Conservation (phyloP, 2,797 vertebrate species). For the Fistularia tabacaria region DNA sequence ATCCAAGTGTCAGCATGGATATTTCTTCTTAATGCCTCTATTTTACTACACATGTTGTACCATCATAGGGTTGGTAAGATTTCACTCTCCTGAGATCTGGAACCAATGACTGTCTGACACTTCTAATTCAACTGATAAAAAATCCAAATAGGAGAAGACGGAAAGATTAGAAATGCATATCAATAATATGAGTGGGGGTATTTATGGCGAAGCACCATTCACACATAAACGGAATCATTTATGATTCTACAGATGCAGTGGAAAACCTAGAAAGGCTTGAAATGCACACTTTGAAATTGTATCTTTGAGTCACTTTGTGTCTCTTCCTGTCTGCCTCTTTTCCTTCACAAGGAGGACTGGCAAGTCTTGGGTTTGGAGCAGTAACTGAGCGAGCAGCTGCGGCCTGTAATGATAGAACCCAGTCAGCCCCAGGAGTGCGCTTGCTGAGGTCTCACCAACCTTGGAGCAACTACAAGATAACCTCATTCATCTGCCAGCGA, state of each 20-base stretch:
- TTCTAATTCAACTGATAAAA: too few species aligned
- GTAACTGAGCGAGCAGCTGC: conserved; percentile 50
- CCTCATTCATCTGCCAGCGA: conserved; percentile 57
- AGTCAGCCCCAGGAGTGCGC: conserved; percentile 38
- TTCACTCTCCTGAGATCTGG: too few species aligned
- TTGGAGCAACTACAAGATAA: conserved; percentile 54
- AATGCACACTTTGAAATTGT: conserved; percentile 13
- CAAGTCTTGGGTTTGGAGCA: conserved; percentile 36
- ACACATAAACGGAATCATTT: background rate
- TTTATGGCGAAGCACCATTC: background rate
- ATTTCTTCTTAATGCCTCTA: too few species aligned
- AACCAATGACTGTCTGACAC: too few species aligned
- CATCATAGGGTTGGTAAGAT: too few species aligned
- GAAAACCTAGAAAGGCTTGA: conserved; percentile 11
- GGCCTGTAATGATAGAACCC: conserved; percentile 47
- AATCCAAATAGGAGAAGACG: too few species aligned
- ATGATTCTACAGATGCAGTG: background rate
- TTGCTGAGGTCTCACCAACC: conserved; percentile 49
- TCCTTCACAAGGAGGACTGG: conserved; percentile 52
- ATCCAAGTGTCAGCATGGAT: too few species aligned
- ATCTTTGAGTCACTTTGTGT: conserved; percentile 39
- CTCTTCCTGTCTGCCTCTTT: conserved; percentile 17
- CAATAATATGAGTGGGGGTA: too few species aligned
- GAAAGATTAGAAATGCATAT: too few species aligned
- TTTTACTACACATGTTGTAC: too few species aligned